These are phyloP conservation scores for Babyrousa celebensis DNA, from an alignment of 2,797 vertebrate genomes.

Conservation along the genomic window DNA sequence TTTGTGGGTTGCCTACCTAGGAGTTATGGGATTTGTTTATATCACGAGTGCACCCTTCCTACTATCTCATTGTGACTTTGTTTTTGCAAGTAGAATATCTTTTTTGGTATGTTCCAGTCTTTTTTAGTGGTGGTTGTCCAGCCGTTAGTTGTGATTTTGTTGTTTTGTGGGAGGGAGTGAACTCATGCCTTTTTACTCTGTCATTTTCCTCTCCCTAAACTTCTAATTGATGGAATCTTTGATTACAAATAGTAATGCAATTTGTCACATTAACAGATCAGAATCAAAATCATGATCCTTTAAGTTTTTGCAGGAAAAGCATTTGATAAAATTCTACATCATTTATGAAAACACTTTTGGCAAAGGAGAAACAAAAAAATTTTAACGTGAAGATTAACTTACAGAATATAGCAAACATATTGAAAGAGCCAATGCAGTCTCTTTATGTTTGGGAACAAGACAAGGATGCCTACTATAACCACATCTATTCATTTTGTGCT, in stretches of 20 bases:
- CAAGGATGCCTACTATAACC: not conserved
- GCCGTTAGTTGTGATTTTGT: no score
- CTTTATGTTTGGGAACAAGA: not conserved
- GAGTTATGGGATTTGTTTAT: no score
- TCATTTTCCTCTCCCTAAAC: no score
- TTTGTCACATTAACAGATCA: not conserved
- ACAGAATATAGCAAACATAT: not conserved
- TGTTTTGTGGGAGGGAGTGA: no score
- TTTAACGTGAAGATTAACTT: not conserved
- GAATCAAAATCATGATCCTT: slow-evolving; percentile 18
- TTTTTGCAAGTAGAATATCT: no score
- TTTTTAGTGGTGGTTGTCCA: no score
- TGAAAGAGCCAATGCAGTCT: not conserved
- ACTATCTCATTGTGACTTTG: no score
- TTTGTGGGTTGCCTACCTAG: no score
- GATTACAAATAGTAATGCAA: not conserved
- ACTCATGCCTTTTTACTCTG: no score
- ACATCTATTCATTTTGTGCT: not conserved
- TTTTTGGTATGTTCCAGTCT: no score
- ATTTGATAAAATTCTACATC: slow-evolving; percentile 31
- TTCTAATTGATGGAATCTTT: not conserved
- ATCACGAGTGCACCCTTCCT: no score
- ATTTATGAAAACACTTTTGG: slow-evolving; percentile 7
- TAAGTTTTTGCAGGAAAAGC: not conserved
- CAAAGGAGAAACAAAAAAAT: not conserved